A percentile compares a stretch with the other conserved stretches of the same genome.
phyloP scores from a whole-genome alignment of 64 coral and sea anemone genomes.

The Acropora tenuis region DNA sequence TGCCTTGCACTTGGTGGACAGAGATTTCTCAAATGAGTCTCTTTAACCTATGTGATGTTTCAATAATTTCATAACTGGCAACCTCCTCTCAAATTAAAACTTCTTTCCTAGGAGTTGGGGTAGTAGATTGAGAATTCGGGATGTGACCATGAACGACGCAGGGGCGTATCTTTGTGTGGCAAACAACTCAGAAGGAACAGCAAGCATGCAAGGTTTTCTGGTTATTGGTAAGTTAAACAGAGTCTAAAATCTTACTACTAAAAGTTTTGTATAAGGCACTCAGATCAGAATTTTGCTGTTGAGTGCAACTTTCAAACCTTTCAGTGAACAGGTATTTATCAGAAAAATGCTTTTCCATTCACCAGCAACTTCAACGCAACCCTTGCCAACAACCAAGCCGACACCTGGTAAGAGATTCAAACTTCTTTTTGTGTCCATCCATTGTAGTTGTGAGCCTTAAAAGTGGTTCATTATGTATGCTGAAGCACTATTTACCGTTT shows the following conservation, averaged over 20 bases:
- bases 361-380: neutral
- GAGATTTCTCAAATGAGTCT: no score
- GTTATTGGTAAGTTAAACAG: conserved; percentile 20
- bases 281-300: no score
- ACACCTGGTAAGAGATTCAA: neutral
- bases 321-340: no score
- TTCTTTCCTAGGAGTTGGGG: conserved; percentile 12
- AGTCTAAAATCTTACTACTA: neutral
- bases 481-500: no score
- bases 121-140: conserved; percentile 50
- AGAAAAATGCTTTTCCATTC: neutral
- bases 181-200: conserved; percentile 28
- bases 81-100: neutral
- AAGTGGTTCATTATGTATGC: no score
- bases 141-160: conserved; percentile 30
- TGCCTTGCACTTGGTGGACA: no score
- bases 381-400: neutral
- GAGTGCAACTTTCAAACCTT: no score
- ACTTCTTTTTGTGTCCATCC: neutral
- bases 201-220: conserved; percentile 50
- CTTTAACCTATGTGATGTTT: no score
- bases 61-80: neutral
- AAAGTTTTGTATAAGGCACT: no score
- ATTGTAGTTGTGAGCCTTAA: neutral
- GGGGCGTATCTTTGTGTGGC: conserved; percentile 76